phyloP scores from a whole-genome alignment of 2,797 vertebrate genomes.

The Dendrocincla tyrannina region DNA sequence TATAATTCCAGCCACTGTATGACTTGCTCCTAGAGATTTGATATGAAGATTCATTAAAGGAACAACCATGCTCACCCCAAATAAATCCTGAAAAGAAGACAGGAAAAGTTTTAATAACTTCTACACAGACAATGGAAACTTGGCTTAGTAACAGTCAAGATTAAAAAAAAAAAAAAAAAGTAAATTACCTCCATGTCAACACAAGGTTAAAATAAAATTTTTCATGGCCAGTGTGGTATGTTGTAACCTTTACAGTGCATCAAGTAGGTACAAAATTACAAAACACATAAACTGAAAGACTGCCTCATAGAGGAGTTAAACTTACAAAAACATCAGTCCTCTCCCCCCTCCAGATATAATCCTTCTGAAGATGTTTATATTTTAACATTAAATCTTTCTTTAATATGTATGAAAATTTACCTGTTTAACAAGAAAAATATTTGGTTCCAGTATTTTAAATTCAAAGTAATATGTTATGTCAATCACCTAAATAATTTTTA shows the following conservation, averaged over 20 bases:
- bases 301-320: background rate
- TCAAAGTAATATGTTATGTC: background rate
- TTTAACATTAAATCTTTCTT: background rate
- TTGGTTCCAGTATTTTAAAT: background rate
- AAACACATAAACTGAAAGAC: background rate
- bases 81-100: slow-evolving; percentile 85
- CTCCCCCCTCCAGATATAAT: background rate
- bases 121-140: background rate
- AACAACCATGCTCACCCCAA: slow-evolving; percentile 96
- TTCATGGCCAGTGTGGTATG: background rate
- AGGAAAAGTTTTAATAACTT: background rate
- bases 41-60: slow-evolving; percentile 92
- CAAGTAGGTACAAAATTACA: background rate
- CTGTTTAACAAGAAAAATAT: background rate
- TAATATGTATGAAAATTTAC: background rate
- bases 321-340: background rate
- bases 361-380: background rate
- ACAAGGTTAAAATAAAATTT: background rate
- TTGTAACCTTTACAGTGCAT: background rate
- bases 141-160: background rate
- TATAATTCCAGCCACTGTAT: slow-evolving; percentile 89
- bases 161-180: too few species aligned
- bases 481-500: background rate
- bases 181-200: background rate
- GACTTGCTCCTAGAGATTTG: slow-evolving; percentile 91